Base-by-base conservation (phyloP, 30 jellyfish, hydroid and myxozoan genomes). In the Pelagia noctiluca region DNA sequence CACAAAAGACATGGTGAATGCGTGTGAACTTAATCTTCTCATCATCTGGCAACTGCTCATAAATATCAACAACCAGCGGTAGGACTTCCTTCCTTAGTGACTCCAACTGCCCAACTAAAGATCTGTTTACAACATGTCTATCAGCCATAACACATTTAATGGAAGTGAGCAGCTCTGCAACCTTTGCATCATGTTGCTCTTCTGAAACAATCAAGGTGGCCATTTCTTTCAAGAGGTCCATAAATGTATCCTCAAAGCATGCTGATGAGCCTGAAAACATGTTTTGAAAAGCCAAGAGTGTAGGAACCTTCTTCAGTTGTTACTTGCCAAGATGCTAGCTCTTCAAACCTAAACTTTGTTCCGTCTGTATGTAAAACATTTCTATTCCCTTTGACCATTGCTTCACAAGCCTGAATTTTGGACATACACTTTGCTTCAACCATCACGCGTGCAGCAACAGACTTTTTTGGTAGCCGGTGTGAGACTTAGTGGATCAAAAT, bases 1-100 rank as follows among this genome's bases (percentile, higher is more conserved):
- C 84, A 71, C 80, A 71, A 30, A 71, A 35, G 13, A 71, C 84
- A 71, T 71, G 84, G 36, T 71, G 76, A 3, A 71, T 32, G 10
- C 62, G 11, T 13, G 68, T 19, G 11, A 66, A 3, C 29, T 66
- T 66, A 5, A 10, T 23, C 11, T 24, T 66, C 63, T 66, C 80
- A 5, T 66, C 80, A 24, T 66, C 63, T 16, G 80, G 80, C 66
- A 26, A 33, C 23, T 66, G 65, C 19, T 66, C 63, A 33, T 66
- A 66, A 23, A 10, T 66, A 10, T 66, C 63, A 4, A 66, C 80
- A 8, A 66, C 80, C 18, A 24, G 23, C 7, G 80, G 80, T 33
- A 66, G 7, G 7, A 33, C 66, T 24, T 33, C 33, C 28, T 33
- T 33, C 23, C 80, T 66, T 30, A 13, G 5, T 19, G 8, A 21